Percentiles rank a stretch among this genome's conserved stretches.
Conservation (phyloP, 1,140 invertebrate genomes). For the Trichonephila clavata region DNA sequence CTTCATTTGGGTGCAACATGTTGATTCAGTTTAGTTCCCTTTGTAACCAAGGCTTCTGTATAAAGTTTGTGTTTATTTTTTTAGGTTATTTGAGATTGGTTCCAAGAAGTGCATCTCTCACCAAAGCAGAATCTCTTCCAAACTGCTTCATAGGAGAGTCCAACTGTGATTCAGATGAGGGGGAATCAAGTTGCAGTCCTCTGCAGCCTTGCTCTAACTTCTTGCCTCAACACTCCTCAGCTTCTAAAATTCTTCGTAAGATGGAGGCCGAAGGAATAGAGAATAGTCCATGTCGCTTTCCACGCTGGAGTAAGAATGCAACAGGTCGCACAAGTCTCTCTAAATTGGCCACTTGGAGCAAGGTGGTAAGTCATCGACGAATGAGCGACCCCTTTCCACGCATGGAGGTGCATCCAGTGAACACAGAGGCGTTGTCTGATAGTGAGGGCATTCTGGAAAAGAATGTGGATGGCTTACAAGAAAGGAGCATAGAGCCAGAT, state of each 20-base stretch:
- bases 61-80: neutral
- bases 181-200: slow-evolving; percentile 39
- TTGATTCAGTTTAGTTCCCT: no score
- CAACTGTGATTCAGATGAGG: neutral
- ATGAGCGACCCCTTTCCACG: slow-evolving; percentile 70
- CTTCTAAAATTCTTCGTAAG: neutral
- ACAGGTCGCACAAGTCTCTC: slow-evolving; percentile 66
- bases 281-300: slow-evolving; percentile 53
- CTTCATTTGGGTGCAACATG: no score
- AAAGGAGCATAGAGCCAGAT: slow-evolving; percentile 20
- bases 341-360: slow-evolving; percentile 70
- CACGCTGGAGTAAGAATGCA: slow-evolving; percentile 68
- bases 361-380: slow-evolving; percentile 53
- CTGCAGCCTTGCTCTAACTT: slow-evolving; percentile 67
- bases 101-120: neutral
- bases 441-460: neutral
- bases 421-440: slow-evolving; percentile 30
- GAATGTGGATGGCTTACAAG: neutral
- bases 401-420: neutral
- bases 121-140: neutral
- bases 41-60: neutral
- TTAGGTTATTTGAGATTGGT: slow-evolving; percentile 14
- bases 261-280: slow-evolving; percentile 59
- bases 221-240: slow-evolving; percentile 49
- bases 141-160: no score